These are phyloP conservation scores for Nomada ferruginata DNA, from an alignment of 2,888 invertebrate species.

Conservation along the genomic window DNA sequence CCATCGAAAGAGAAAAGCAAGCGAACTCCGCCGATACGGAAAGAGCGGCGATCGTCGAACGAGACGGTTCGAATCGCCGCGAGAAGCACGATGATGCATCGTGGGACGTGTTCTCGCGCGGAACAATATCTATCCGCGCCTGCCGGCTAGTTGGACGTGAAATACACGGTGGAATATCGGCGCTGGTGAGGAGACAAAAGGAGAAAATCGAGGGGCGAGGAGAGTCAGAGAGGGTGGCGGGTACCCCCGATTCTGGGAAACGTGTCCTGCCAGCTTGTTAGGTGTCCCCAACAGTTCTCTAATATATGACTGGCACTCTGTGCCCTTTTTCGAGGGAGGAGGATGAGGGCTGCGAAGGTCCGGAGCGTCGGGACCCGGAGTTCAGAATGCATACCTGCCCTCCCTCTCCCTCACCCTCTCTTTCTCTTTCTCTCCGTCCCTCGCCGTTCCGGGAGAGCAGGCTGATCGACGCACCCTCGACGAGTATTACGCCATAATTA, in stretches of 20 bases:
- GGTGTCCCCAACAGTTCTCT: constrained; percentile 81
- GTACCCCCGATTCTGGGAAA: constrained; percentile 80
- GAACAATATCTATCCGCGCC: constrained; percentile 64
- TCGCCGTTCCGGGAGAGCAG: background rate
- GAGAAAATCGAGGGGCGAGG: constrained; percentile 43
- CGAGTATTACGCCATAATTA: constrained; percentile 69
- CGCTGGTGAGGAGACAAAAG: constrained; percentile 32
- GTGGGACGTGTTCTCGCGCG: constrained; percentile 25
- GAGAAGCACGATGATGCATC: constrained; percentile 15
- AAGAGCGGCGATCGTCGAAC: background rate
- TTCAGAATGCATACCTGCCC: constrained; percentile 53
- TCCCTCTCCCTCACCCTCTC: background rate
- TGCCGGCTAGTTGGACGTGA: constrained; percentile 48
- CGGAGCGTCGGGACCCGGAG: constrained; percentile 39
- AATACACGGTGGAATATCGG: constrained; percentile 61
- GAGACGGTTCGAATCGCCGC: no score
- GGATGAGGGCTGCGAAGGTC: constrained; percentile 42
- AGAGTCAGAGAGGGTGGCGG: constrained; percentile 64
- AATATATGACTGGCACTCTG: constrained; percentile 81
- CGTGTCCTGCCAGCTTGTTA: constrained; percentile 82
- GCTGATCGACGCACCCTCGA: constrained; percentile 34
- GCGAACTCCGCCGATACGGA: background rate
- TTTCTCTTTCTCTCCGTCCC: background rate
- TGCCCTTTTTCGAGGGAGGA: constrained; percentile 71
- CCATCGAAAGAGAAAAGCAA: no score